Percentiles rank a stretch among this genome's conserved stretches.
These are phyloP conservation scores for Cairina moschata DNA, from an alignment of 2,113 vertebrate genomes.

Conservation along the genomic window DNA sequence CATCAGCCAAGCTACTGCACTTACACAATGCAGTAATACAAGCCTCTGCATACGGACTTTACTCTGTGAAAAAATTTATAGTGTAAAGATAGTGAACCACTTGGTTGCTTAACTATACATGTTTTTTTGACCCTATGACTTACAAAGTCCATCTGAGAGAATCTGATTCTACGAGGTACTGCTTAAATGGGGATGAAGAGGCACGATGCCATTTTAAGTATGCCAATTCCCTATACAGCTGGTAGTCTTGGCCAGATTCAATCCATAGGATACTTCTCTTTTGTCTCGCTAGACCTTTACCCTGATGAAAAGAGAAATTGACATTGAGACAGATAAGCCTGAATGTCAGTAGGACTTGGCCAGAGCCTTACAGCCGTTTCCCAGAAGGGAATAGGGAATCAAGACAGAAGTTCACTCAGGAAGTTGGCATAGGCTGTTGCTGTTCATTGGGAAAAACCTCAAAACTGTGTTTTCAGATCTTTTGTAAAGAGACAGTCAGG, in stretches of 20 bases:
- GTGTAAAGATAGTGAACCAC: accelerated
- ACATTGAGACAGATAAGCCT: neutral
- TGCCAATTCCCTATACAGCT: neutral
- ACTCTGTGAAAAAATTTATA: neutral
- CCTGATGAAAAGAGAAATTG: neutral
- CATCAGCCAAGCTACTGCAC: neutral
- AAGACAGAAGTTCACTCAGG: neutral
- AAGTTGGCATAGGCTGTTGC: neutral
- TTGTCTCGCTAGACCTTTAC: neutral
- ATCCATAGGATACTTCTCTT: neutral
- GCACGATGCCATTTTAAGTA: neutral
- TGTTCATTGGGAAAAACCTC: neutral
- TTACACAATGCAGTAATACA: neutral
- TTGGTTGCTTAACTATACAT: neutral
- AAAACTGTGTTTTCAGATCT: neutral
- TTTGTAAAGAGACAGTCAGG: neutral
- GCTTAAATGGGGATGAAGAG: neutral
- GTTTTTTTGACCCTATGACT: neutral
- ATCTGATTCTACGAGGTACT: neutral
- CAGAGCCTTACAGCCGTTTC: neutral
- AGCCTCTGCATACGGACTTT: neutral
- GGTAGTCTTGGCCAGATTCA: neutral
- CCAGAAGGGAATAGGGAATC: neutral
- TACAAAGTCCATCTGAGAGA: neutral
- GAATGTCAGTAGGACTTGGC: neutral